Percentiles rank a stretch among this genome's conserved stretches.
These are phyloP conservation scores for Hirudo medicinalis DNA, from an alignment of 1,140 invertebrate genomes.

Conservation along the genomic window DNA sequence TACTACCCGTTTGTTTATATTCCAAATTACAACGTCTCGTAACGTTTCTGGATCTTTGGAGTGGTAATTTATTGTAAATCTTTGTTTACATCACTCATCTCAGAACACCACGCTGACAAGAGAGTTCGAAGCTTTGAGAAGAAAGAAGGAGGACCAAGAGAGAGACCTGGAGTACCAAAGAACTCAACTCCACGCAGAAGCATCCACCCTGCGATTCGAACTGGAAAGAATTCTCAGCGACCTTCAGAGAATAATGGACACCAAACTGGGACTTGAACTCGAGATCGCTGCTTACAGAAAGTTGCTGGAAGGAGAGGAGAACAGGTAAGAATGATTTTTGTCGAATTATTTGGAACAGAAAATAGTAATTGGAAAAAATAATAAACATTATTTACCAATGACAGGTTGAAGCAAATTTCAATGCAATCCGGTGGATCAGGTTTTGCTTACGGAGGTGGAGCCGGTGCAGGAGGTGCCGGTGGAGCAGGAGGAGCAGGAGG, in stretches of 20 bases:
- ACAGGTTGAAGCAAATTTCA: no score
- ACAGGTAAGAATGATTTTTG: not conserved
- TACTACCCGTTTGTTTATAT: no score
- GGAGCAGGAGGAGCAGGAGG: not conserved
- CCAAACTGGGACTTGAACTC: conserved; percentile 14
- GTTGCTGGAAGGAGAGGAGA: conserved; percentile 19
- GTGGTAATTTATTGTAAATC: not conserved
- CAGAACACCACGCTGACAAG: conserved; percentile 10
- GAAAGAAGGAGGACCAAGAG: conserved; percentile 13
- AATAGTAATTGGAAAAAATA: not conserved
- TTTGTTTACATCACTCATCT: not conserved
- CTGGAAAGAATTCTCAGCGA: conserved; percentile 12
- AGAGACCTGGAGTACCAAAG: conserved; percentile 9
- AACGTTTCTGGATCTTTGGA: not conserved
- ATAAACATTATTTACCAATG: not conserved
- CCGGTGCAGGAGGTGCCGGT: conserved; percentile 1
- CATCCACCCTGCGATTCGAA: not conserved
- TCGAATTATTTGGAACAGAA: not conserved
- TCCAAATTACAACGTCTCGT: no score
- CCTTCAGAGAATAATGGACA: conserved; percentile 8
- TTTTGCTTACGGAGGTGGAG: not conserved
- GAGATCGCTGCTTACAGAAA: conserved; percentile 22
- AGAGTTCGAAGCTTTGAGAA: conserved; percentile 4
- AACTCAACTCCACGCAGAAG: conserved; percentile 10
- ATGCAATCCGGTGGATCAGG: not conserved